Conservation (phyloP, 2,888 invertebrate genomes). For the Netelia fuscicornis region DNA sequence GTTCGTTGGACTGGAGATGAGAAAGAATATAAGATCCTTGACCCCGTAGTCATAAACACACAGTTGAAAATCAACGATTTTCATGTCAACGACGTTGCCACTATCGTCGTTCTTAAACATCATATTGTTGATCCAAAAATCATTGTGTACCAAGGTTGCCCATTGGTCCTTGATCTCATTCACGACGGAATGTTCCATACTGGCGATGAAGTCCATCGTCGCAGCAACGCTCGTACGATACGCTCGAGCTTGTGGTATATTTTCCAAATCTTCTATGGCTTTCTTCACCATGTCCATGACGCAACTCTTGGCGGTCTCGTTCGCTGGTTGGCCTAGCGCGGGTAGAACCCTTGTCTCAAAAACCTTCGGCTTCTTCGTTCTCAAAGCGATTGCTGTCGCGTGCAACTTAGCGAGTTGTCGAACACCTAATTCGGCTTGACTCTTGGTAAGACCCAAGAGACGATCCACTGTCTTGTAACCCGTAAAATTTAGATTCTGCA, state of each 20-base stretch:
- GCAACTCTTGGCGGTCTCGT: conserved; percentile 75
- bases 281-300: conserved; percentile 77
- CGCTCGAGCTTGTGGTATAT: conserved; percentile 72
- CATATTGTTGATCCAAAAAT: conserved; percentile 84
- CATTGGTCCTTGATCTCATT: conserved; percentile 69
- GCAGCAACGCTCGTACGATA: conserved; percentile 75
- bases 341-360: conserved; percentile 76
- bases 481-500: conserved; percentile 80
- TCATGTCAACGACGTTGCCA: conserved; percentile 76
- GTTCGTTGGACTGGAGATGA: conserved; percentile 79
- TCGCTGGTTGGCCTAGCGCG: conserved; percentile 68
- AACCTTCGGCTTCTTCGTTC: conserved; percentile 76
- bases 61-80: conserved; percentile 83
- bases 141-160: conserved; percentile 81
- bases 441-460: conserved; percentile 77
- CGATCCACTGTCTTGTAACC: conserved; percentile 80
- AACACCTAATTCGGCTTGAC: conserved; percentile 78
- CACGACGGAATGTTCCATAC: conserved; percentile 33
- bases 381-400: conserved; percentile 78
- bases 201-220: conserved; percentile 74
- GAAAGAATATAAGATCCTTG: conserved; percentile 82
- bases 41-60: conserved; percentile 78
- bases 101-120: conserved; percentile 79
- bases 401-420: conserved; percentile 80
- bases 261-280: conserved; percentile 73